Evolutionary conservation across 2,113 vertebrate species (phyloP), one percentile per base, ranked within the genome.

Genomic region (Dromas ardeola): DNA sequence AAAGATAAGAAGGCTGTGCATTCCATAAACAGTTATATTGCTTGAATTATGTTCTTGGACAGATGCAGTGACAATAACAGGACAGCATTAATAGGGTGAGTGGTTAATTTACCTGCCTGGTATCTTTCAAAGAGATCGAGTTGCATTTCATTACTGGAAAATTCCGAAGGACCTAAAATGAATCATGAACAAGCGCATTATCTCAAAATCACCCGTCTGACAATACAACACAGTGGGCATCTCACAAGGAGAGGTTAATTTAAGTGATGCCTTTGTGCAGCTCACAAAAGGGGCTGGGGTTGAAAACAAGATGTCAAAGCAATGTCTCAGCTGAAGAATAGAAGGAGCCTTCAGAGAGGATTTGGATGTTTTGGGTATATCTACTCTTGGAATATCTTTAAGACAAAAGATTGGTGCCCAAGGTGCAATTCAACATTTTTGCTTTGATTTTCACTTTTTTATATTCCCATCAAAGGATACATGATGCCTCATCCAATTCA

Each of bases 91-190:
- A 85, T 86, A 69, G 83, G 26, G 15, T 66, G 50, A 95, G 91
- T 29, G 42, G 42, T 66, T 94, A 82, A 94, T 96, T 90, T 96
- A 96, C 96, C 93, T 92, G 85, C 62, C 87, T 83, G 73, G 3
- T 93, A 42, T 84, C 59, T 94, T 92, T 94, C 92, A 93, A 82
- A 94, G 74, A 88, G 88, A 91, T 97, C 88, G 83, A 67, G 92
- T 96, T 96, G 63, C 42, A 20, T 93, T 94, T 96, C 82, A 92
- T 96, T 83, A 93, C 82, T 94, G 67, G 27, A 93, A 95, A 96
- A 97, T 95, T 97, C 94, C 89, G 73, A 47, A 88, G 81, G 74
- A 94, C 91, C 73, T 95, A 55, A 97, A 97, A 95, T 81, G 86
- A 94, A 87, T 88, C 34, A 88, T 94, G 74, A 96, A 73, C 61